phyloP scores from a whole-genome alignment of 2,113 vertebrate genomes.

The Chloropsis cyanopogon region DNA sequence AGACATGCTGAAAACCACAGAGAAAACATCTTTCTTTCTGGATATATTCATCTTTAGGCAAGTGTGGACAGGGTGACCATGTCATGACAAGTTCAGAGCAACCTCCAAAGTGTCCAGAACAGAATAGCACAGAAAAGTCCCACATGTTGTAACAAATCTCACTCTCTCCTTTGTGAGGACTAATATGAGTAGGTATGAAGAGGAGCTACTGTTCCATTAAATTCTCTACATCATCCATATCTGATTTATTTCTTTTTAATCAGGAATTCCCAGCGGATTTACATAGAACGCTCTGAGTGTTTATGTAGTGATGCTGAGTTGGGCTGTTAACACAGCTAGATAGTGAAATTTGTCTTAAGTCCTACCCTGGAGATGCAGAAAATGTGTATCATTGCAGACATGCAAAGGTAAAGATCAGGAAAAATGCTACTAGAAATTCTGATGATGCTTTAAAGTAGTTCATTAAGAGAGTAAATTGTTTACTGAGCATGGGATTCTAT shows the following conservation, averaged over 20 bases:
- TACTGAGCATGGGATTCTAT: neutral
- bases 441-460: neutral
- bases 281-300: neutral
- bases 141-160: neutral
- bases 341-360: neutral
- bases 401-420: neutral
- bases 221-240: neutral
- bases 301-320: neutral
- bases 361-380: neutral
- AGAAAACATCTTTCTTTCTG: neutral
- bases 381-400: neutral
- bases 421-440: neutral
- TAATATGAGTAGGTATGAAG: neutral
- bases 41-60: neutral
- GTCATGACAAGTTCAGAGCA: neutral
- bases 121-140: neutral
- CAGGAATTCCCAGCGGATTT: neutral
- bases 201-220: neutral
- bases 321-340: neutral
- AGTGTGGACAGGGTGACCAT: neutral
- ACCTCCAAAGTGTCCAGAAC: neutral
- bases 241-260: neutral
- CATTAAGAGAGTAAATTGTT: neutral
- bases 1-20: neutral
- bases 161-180: neutral